Base-by-base conservation (phyloP, 1,140 invertebrate genomes). In the Drosophila neocordata region DNA sequence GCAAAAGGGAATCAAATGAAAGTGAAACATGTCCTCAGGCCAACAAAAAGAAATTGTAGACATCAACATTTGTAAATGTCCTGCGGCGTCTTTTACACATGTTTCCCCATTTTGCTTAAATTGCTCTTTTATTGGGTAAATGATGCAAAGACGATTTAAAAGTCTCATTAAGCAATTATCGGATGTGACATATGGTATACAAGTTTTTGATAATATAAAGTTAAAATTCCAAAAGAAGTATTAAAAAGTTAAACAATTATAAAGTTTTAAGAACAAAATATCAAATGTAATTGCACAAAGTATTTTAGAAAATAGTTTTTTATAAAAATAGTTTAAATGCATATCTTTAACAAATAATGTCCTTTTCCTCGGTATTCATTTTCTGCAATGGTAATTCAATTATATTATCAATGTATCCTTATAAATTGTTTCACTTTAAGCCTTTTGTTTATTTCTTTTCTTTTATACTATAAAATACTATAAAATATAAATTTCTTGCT, bases 11-110 rank as follows among this genome's bases (percentile, higher is more conserved):
- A 22, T 48, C 41, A 48, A 61, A 20, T 67, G 37, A 85, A 76
- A 80, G 80, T 76, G 60, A 76, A 74, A 68, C 80, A 77, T 73
- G 73, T 85, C 69, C 81, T 77, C 64, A 51, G 73, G 73, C 81
- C 73, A 69, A 48, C 41, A 56, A 56, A 63, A 68, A 73, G 69
- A 73, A 73, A 81, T 67, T 76, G 83, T 65, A 70, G 74, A 80
- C 77, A 79, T 52, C 27, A 64, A 51, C 53, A 60, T 48, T 20
- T 41, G 8, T 60, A 18, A 48, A 20, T 48, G 41, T 48, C 41
- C 15, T 48, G 41, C 41, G 41, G 41, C 41, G 41, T 7, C 41
- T 8, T 48, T 18, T 48, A 48, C 41, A 48, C 41, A 48, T 48
- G 41, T 48, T 48, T 48, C 8, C 8, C 20, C 15, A 48, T 7